phyloP scores from a whole-genome alignment of 2,888 invertebrate genomes.

The Calliopum simillimum region DNA sequence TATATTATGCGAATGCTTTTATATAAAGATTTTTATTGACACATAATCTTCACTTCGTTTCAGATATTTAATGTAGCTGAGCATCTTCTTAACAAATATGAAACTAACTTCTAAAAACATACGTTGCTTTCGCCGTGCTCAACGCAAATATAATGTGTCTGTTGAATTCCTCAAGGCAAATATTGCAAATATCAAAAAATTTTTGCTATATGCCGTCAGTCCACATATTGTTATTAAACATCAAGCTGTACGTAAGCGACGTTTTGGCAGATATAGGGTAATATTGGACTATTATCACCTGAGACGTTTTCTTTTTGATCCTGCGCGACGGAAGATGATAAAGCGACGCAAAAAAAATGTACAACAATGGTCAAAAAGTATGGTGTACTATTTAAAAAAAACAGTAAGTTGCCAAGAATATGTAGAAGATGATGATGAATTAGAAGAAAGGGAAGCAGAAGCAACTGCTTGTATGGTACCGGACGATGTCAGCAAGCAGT shows the following conservation, averaged over 20 bases:
- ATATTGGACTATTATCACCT: conserved; percentile 51
- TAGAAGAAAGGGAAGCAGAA: conserved; percentile 18
- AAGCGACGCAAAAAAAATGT: conserved; percentile 51
- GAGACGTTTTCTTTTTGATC: conserved; percentile 58
- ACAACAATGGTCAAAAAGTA: conserved; percentile 57
- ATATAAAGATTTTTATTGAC: too few species aligned
- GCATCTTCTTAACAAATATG: conserved; percentile 39
- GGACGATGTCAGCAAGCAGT: conserved; percentile 59
- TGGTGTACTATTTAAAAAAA: conserved; percentile 53
- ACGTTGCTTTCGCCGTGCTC: conserved; percentile 51
- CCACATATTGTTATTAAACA: conserved; percentile 56
- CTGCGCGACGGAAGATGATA: conserved; percentile 52
- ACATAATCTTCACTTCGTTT: neutral
- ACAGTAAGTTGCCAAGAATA: conserved; percentile 50
- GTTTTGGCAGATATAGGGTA: conserved; percentile 42
- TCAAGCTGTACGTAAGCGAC: conserved; percentile 53
- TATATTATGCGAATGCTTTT: too few species aligned
- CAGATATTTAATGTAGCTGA: conserved; percentile 15
- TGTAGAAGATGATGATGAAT: conserved; percentile 48
- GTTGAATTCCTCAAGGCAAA: conserved; percentile 53
- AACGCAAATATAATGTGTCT: conserved; percentile 59
- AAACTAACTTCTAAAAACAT: conserved; percentile 50
- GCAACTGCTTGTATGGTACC: conserved; percentile 32
- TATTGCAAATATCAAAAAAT: conserved; percentile 55
- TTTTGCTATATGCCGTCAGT: conserved; percentile 55